Evolutionary conservation across 2,797 vertebrate genomes (phyloP), one percentile per base, ranked within the genome.

Genomic region (Cossypha niveicapilla): DNA sequence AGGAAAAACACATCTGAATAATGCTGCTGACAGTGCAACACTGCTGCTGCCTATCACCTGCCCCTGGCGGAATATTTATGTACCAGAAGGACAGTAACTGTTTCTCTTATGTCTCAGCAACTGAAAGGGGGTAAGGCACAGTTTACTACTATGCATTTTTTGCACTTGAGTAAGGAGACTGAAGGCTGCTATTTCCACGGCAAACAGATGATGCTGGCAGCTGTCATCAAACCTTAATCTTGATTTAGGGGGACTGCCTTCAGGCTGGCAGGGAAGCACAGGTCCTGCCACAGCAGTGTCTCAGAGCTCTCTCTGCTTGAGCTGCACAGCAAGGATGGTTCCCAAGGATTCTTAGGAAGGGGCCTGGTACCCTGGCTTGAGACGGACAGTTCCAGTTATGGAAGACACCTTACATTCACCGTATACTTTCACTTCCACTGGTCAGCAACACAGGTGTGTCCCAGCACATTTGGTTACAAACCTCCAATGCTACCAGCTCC

Each of bases 331-430:
- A 15, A 68, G 61, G 47, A 47, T 0, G 0, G 25, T 15, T 75
- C 5, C 4, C 18, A 28, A 19, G 76, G 58, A n/a, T 72, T 54
- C 19, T 50, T 44, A 8, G 51, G 73, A 83, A 34, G 22, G 10
- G 34, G 6, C 37, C 53, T 42, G 42, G 35, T 30, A 12, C 21
- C 63, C n/a, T 4, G 45, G 45, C 45, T 25, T 2, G 2, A 86
- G 57, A 62, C 17, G 0, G 0, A 41, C 23, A 48, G 5, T 9
- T 37, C 4, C 5, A 2, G 12, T 47, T n/a, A 28, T 1, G 0
- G 60, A 62, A 41, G 16, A 11, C 22, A 23, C 18, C 63, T 17
- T 6, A 6, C 44, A 45, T 39, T 25, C 51, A 41, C 37, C 0
- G 0, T 24, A 14, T 13, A 4, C 11, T 73, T 56, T 57, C 42